These are phyloP conservation scores for Brachirus orientalis DNA, from an alignment of 2,113 vertebrate species.

Conservation along the genomic window DNA sequence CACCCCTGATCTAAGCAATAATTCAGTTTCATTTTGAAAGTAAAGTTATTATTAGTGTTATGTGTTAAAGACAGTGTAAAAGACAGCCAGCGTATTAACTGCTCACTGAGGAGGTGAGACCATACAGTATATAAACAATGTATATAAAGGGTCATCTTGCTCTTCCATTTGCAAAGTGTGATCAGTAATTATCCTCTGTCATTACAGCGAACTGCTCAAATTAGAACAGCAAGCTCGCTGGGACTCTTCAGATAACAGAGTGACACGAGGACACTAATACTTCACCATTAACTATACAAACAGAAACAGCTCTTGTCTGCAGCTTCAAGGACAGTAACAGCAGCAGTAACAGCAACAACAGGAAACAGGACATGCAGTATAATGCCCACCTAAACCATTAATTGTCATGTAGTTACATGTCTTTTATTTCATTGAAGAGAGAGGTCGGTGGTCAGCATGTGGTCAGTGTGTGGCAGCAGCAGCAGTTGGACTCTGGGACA, in stretches of 20 bases:
- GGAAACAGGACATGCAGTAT: no score
- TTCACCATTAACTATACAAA: constrained; percentile 68
- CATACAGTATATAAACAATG: not conserved
- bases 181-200: constrained; percentile 80
- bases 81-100: no score
- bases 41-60: no score
- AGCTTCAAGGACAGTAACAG: constrained; percentile 68
- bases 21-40: no score
- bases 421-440: no score
- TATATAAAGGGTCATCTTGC: constrained; percentile 24
- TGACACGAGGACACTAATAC: constrained; percentile 64
- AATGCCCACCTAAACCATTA: no score
- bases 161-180: constrained; percentile 72
- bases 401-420: no score
- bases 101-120: no score
- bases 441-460: not conserved
- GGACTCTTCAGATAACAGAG: constrained; percentile 73
- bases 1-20: no score
- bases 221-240: constrained; percentile 63
- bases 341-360: no score
- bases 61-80: no score
- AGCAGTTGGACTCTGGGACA: constrained; percentile 45
- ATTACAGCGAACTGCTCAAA: constrained; percentile 74
- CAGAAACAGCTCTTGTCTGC: constrained; percentile 74
- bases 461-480: constrained; percentile 24